These are phyloP conservation scores for Psilanteris sp. DNA, from an alignment of 1,140 invertebrate genomes.

Conservation along the genomic window DNA sequence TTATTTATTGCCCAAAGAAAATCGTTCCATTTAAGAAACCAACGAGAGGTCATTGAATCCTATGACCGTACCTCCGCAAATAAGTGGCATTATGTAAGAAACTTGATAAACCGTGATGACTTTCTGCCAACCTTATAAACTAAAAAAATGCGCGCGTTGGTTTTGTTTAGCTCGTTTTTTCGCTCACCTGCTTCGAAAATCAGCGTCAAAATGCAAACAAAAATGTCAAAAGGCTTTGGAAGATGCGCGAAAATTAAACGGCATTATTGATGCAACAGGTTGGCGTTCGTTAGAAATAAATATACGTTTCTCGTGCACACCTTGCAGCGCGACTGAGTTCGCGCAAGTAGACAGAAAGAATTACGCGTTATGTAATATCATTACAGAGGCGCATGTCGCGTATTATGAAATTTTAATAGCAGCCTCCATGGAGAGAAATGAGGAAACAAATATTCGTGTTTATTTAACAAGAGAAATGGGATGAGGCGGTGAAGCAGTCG, in stretches of 20 bases:
- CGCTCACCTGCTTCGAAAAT: no score
- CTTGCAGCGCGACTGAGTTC: conserved; percentile 4
- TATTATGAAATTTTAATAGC: conserved; percentile 55
- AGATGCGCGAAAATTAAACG: background rate
- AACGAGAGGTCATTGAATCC: conserved; percentile 25
- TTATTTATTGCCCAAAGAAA: conserved; percentile 20
- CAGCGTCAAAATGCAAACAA: background rate
- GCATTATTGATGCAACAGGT: conserved; percentile 25
- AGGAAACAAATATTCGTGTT: conserved; percentile 46
- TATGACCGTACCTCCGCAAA: conserved; percentile 9
- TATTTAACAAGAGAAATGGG: conserved; percentile 15
- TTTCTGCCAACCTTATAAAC: no score
- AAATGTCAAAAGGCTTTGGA: no score
- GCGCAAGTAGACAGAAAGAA: conserved; percentile 21
- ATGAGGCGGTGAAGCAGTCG: no score
- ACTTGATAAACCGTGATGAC: conserved; percentile 29
- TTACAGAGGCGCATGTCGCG: conserved; percentile 36
- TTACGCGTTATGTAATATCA: conserved; percentile 41
- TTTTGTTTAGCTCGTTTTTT: no score
- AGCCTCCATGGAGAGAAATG: conserved; percentile 33
- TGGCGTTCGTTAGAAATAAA: conserved; percentile 31
- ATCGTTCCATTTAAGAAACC: conserved; percentile 42
- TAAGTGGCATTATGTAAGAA: conserved; percentile 38
- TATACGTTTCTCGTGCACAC: background rate
- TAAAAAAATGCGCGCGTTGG: no score